Base-by-base conservation (phyloP, 2,113 vertebrate genomes). In the Eonycteris spelaea region DNA sequence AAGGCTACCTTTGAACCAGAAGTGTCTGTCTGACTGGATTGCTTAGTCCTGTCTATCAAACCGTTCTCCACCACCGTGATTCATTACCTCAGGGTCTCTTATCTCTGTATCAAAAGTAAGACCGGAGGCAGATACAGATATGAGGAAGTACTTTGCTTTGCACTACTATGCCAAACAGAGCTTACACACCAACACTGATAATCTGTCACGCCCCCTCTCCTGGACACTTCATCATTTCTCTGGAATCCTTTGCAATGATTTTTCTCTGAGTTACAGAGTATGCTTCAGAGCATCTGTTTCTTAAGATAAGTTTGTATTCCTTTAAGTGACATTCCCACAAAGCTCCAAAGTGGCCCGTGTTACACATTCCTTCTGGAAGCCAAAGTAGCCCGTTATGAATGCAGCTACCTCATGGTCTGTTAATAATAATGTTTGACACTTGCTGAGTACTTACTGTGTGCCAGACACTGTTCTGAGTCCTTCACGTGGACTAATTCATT, bases 151-250 rank as follows among this genome's bases (percentile, higher is more conserved):
- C 97, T 96, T 91, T 79, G 90, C 95, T 91, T 97, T 91, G 86
- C 30, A 8, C 78, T 93, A 67, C 86, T 85, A 30, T 86, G 87
- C 96, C 92, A 85, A 95, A 78, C 91, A 95, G 94, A 97, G 92
- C 77, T 97, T 92, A 96, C 95, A 96, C 96, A 88, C 95, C 95
- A 96, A 82, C 95, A 67, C 92, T 48, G 88, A 83, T 88, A 90
- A 95, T 92, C 95, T 57, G 92, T 90, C 97, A 95, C 86, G 63
- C 82, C 61, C 68, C 94, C 92, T 95, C 84, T 95, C 94, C 28
- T 38, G 67, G 92, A 92, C 91, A 95, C 80, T 92, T 97, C 71
- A 96, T 97, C 97, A 97, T 94, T 95, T 97, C 82, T 77, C 96
- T 95, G 96, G 96, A 97, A 95, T 97, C 94, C 71, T 16, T 90